A percentile compares a stretch with the other conserved stretches of the same genome.
These are phyloP conservation scores for Percina caprodes DNA, from an alignment of 2,113 vertebrate species.

Conservation along the genomic window DNA sequence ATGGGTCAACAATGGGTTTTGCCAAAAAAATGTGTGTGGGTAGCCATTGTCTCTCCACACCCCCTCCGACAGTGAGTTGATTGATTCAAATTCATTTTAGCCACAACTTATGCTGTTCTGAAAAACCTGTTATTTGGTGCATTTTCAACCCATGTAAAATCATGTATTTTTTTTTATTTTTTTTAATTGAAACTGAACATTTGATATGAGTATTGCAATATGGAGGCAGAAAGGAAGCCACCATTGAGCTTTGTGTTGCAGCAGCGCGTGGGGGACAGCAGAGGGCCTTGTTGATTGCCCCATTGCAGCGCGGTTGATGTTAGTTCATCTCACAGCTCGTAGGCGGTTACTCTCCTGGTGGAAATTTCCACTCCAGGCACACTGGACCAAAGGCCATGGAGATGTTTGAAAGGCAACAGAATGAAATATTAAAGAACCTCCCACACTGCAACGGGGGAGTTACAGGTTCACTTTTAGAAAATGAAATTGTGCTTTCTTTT, in stretches of 20 bases:
- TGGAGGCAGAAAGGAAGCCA: too few species aligned
- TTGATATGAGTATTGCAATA: too few species aligned
- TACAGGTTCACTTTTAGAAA: not conserved
- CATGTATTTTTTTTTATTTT: too few species aligned
- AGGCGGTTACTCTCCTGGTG: conserved; percentile 42
- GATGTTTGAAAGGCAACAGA: conserved; percentile 34
- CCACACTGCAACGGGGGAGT: not conserved
- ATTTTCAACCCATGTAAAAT: too few species aligned
- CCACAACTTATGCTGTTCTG: too few species aligned
- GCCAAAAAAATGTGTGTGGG: too few species aligned
- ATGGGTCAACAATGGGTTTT: too few species aligned
- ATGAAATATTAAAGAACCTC: conserved; percentile 38
- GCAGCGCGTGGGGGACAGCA: conserved; percentile 30
- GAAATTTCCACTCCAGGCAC: conserved; percentile 76
- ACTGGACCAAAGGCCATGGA: conserved; percentile 50
- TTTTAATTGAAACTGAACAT: too few species aligned
- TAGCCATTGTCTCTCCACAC: too few species aligned
- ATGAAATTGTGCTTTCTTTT: not conserved
- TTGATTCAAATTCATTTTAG: too few species aligned
- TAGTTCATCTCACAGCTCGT: not conserved
- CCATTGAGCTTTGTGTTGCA: conserved; percentile 5
- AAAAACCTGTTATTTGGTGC: too few species aligned
- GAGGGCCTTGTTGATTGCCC: conserved; percentile 26
- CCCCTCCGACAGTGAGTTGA: too few species aligned
- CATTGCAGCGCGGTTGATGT: accelerated